Evolutionary conservation across 1,140 invertebrate species (phyloP), one percentile per base, ranked within the genome.

Genomic region (Ceratina calcarata): DNA sequence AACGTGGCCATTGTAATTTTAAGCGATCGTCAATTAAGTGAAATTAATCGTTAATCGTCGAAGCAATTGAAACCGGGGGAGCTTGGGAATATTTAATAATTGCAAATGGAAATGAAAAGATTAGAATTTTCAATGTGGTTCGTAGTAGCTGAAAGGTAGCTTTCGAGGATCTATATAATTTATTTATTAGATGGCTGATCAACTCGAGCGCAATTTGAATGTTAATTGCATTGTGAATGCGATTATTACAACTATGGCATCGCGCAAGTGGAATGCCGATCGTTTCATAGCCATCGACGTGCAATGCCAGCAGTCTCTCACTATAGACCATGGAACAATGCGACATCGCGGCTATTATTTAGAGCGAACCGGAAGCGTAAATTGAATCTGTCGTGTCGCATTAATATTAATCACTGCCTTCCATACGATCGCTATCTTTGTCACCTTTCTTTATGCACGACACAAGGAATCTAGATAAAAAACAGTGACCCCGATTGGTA

Each of bases 281-380:
- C 53, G 69, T n/a, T 45, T 73, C 69, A 49, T 20, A 72, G 22
- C 16, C 77, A 66, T 73, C 61, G 68, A 65, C 20, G 60, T 66
- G 70, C 37, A 62, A 71, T 71, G 75, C 65, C 65, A 37, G 69
- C 68, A 27, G 18, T 32, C 69, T 58, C 27, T 73, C 55, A 64
- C 69, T 73, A 65, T 37, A n/a, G 27, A 32, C 27, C 37, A 45
- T 45, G 10, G 67, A 71, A 78, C 75, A 78, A 78, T 78, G 68
- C 75, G 75, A 78, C 45, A 62, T 71, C 37, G 18, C 2, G 27
- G 20, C 58, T 69, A 49, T 78, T 70, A 58, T 70, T 77, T 77
- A 51, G 58, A 61, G 58, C 49, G 22, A 53, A 62, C 75, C 45
- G 67, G 67, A 70, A 71, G 75, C 20, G 60, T 27, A 15, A 37